Conservation (phyloP, 2,797 vertebrate genomes). For the Silurus lanzhouensis region DNA sequence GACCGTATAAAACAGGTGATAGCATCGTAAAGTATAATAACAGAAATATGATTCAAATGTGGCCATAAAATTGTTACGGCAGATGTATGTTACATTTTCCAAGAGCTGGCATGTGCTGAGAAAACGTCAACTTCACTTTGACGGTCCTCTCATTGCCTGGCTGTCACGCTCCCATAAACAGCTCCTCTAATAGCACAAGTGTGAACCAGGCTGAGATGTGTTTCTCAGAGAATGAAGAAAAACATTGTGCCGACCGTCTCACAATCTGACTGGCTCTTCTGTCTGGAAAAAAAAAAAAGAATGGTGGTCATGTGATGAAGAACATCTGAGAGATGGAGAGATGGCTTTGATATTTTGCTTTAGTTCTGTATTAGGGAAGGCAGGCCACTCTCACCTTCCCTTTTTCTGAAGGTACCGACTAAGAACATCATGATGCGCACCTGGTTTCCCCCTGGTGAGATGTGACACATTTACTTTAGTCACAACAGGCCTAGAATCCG, state of each 20-base stretch:
- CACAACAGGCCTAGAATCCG: neutral
- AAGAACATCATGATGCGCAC: slow-evolving; percentile 26
- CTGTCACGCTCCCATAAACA: slow-evolving; percentile 64
- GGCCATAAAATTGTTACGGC: slow-evolving; percentile 16
- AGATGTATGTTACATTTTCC: slow-evolving; percentile 14
- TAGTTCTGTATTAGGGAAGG: slow-evolving; percentile 1
- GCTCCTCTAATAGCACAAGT: slow-evolving; percentile 62
- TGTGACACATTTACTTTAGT: slow-evolving; percentile 56
- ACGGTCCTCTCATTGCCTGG: slow-evolving; percentile 41
- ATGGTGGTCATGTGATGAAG: neutral
- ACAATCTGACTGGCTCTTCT: slow-evolving; percentile 8
- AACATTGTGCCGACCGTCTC: slow-evolving; percentile 58
- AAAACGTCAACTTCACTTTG: slow-evolving; percentile 40
- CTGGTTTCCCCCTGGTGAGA: slow-evolving; percentile 58
- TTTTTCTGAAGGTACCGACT: slow-evolving; percentile 14
- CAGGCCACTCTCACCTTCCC: slow-evolving; percentile 2
- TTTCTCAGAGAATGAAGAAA: slow-evolving; percentile 56
- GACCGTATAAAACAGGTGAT: too few relatives aligned
- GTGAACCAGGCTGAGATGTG: slow-evolving; percentile 54
- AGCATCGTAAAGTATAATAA: neutral
- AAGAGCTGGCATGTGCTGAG: slow-evolving; percentile 35
- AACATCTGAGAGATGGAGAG: neutral
- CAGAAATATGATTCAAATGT: neutral
- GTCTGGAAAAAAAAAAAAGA: neutral
- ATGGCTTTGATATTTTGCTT: neutral